phyloP scores from a whole-genome alignment of 2,888 invertebrate genomes.

The Nemurella pictetii region DNA sequence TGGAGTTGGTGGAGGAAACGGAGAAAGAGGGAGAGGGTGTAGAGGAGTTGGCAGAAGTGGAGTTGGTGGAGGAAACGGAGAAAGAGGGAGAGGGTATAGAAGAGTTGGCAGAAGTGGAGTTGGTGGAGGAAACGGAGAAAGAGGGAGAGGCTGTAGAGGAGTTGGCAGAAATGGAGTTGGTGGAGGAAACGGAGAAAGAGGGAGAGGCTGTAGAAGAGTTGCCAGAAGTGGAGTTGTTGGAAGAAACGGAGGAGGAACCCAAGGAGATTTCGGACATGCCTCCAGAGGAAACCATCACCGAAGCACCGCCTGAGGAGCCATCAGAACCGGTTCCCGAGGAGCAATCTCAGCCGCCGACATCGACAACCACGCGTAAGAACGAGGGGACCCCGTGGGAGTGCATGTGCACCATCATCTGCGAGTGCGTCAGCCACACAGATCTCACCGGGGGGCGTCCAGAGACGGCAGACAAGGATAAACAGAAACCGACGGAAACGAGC shows the following conservation, averaged over 20 bases:
- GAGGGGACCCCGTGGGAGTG: background rate
- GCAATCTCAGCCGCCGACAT: background rate
- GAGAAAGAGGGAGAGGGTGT: too few species aligned
- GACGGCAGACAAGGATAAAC: background rate
- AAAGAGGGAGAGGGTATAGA: too few species aligned
- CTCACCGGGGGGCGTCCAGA: background rate
- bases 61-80: too few species aligned
- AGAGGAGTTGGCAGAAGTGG: too few species aligned
- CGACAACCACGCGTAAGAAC: background rate
- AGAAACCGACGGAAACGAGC: background rate
- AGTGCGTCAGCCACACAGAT: background rate
- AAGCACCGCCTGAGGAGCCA: background rate
- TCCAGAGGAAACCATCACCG: background rate
- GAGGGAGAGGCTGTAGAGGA: background rate
- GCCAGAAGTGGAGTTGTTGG: background rate
- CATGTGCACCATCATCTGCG: background rate
- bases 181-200: background rate
- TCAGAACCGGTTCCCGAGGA: background rate
- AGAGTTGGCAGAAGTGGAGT: too few species aligned
- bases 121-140: background rate
- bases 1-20: too few species aligned
- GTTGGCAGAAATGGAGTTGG: background rate
- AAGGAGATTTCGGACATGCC: background rate
- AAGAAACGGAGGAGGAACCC: background rate
- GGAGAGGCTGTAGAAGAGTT: background rate